phyloP scores from a whole-genome alignment of 1,140 invertebrate species.

The Drosophila sproati region DNA sequence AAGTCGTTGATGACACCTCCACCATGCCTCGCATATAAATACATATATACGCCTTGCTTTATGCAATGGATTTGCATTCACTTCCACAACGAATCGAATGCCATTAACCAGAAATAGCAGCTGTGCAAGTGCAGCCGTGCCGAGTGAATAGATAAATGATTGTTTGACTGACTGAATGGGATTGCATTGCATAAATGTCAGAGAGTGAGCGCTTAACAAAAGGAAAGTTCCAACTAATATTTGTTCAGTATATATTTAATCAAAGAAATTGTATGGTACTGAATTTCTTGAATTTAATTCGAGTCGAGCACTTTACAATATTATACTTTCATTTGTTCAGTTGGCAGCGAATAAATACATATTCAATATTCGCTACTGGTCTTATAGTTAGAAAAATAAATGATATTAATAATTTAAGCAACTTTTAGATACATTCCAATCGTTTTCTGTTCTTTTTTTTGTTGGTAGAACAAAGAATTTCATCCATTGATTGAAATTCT shows the following conservation, averaged over 20 bases:
- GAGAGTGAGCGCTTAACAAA: neutral
- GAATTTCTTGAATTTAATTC: too few species aligned
- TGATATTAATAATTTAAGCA: too few species aligned
- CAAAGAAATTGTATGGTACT: too few species aligned
- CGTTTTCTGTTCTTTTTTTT: too few species aligned
- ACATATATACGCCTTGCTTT: conserved; percentile 12
- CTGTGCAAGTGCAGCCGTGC: conserved; percentile 8
- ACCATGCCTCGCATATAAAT: neutral
- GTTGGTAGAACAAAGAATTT: too few species aligned
- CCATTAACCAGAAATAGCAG: conserved; percentile 32
- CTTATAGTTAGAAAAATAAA: too few species aligned
- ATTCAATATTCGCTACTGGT: too few species aligned
- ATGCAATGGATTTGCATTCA: conserved; percentile 31
- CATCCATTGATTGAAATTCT: too few species aligned
- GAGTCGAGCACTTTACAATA: too few species aligned
- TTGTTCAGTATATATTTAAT: neutral
- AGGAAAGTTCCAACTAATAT: neutral
- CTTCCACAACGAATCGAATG: conserved; percentile 1
- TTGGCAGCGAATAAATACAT: too few species aligned
- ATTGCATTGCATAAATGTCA: conserved; percentile 26
- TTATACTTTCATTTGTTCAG: too few species aligned
- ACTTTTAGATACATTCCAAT: too few species aligned
- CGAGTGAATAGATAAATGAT: conserved; percentile 18
- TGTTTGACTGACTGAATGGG: conserved; percentile 14
- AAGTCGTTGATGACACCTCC: neutral